Evolutionary conservation across 2,888 invertebrate genomes (phyloP).

Genomic region (Drosophila trichaetosa): DNA sequence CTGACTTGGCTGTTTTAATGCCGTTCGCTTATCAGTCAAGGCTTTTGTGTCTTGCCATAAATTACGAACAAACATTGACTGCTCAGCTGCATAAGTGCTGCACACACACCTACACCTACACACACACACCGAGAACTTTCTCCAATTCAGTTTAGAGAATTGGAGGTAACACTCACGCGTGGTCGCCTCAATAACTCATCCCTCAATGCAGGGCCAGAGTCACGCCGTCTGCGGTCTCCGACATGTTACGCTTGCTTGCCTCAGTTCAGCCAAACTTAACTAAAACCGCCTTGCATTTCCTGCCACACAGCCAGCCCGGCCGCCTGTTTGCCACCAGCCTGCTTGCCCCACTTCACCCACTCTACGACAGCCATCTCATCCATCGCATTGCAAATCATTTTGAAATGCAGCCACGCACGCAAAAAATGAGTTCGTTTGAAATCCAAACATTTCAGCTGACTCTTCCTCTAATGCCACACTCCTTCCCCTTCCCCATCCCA

Average conservation of each 20-base stretch:
- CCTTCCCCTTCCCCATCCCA: not conserved
- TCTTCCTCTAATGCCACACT: slow-evolving; percentile 15
- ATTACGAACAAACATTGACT: slow-evolving; percentile 60
- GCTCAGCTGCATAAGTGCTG: slow-evolving; percentile 37
- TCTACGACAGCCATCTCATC: slow-evolving; percentile 34
- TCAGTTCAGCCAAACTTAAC: slow-evolving; percentile 55
- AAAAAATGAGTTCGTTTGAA: slow-evolving; percentile 79
- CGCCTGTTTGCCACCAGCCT: slow-evolving; percentile 1
- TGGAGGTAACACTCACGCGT: slow-evolving; percentile 58
- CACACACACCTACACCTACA: slow-evolving; percentile 42
- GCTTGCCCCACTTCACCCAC: slow-evolving; percentile 3
- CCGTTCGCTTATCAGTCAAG: slow-evolving; percentile 68
- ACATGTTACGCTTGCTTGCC: slow-evolving; percentile 66
- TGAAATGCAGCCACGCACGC: slow-evolving; percentile 79
- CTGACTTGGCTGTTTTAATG: slow-evolving; percentile 2
- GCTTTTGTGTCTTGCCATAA: slow-evolving; percentile 65
- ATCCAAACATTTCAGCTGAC: slow-evolving; percentile 73
- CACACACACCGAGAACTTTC: slow-evolving; percentile 10
- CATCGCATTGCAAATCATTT: slow-evolving; percentile 70
- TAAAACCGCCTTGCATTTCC: slow-evolving; percentile 70
- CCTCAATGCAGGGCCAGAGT: slow-evolving; percentile 51
- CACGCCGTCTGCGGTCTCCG: slow-evolving; percentile 75
- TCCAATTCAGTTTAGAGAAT: slow-evolving; percentile 17
- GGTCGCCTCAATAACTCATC: slow-evolving; percentile 72
- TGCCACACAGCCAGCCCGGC: slow-evolving; percentile 34